Conservation (phyloP, 2,888 invertebrate species). For the Lobophora halterata region DNA sequence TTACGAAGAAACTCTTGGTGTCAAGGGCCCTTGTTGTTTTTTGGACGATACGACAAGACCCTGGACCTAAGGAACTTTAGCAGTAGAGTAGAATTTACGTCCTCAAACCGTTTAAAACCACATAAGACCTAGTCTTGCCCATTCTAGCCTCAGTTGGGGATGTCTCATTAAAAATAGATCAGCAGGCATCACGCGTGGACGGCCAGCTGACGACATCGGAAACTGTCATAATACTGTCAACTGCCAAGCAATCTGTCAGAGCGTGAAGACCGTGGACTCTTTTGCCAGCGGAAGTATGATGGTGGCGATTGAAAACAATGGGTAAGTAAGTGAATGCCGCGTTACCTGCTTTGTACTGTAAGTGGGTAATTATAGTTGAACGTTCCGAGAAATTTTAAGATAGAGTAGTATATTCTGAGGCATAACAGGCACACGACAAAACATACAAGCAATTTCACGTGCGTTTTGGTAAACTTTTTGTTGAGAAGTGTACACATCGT, state of each 20-base stretch:
- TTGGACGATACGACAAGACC: too few relatives aligned
- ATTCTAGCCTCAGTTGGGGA: slow-evolving; percentile 22
- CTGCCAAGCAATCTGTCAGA: slow-evolving; percentile 21
- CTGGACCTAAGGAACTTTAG: too few relatives aligned
- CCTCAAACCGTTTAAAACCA: neutral
- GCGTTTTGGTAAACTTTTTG: too few relatives aligned
- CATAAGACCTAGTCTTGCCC: slow-evolving; percentile 12
- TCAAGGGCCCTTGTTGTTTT: too few relatives aligned
- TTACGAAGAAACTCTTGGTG: too few relatives aligned
- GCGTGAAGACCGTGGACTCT: slow-evolving; percentile 29
- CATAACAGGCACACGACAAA: too few relatives aligned
- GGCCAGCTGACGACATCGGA: slow-evolving; percentile 47
- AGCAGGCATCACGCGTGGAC: slow-evolving; percentile 39
- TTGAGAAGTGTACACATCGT: too few relatives aligned
- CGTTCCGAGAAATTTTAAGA: too few relatives aligned
- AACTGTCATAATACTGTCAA: slow-evolving; percentile 45
- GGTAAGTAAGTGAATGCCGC: slow-evolving; percentile 18
- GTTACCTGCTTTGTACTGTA: slow-evolving; percentile 13
- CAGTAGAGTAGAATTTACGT: too few relatives aligned
- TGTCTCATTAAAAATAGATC: slow-evolving; percentile 34
- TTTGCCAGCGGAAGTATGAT: slow-evolving; percentile 22
- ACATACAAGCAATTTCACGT: too few relatives aligned
- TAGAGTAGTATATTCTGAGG: too few relatives aligned
- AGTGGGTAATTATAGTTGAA: too few relatives aligned
- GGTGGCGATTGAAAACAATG: slow-evolving; percentile 27